Base-by-base conservation (phyloP, 2,113 vertebrate species). In the Orthochromis indermauri region DNA sequence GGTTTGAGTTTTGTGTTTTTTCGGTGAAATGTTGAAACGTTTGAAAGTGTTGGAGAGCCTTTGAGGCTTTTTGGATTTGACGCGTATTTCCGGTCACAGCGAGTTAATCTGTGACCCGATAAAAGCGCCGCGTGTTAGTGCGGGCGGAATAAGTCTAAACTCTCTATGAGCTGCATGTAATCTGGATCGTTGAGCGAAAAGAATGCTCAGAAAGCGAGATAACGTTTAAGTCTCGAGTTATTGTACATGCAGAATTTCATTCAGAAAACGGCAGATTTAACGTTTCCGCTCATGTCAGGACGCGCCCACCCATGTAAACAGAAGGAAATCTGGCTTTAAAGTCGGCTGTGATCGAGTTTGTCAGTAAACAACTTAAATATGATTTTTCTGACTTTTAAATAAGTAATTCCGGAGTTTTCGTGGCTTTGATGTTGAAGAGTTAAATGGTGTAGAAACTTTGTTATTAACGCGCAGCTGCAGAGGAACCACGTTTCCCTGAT, bases 241-340 rank as follows among this genome's bases (percentile, higher is more conserved):
- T 47, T 8, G 10, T 28, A 76, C 40, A 11, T 17, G 24, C 68
- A 76, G 14, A 45, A 26, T 10, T 47, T 16, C 4, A 17, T 28
- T 47, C 40, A 5, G 24, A 76, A 76, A 76, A 28, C 66, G 2
- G 40, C 68, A 76, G 68, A 28, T 26, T 47, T 73, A 73, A 73
- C 1, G 40, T 73, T 47, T 71, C 66, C 12, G n/a, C 19, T 71
- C 7, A 42, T 6, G 12, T 24, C 66, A 24, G 37, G n/a, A 42
- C 35, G 7, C 9, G 66, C 1, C 35, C 66, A 4, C n/a, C 6
- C 11, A 24, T 42, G 3, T 24, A 26, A 42, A 73, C 21, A 6
- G 14, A 17, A 73, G 24, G 40, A 0, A 6, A 10, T 73, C 40
- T 13, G 0, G 13, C 8, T 73, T 0, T 45, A 10, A 26, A 17